Evolutionary conservation across 1,140 invertebrate genomes (phyloP), one percentile per base, ranked within the genome.

Genomic region (Cardiocondyla obscurior): DNA sequence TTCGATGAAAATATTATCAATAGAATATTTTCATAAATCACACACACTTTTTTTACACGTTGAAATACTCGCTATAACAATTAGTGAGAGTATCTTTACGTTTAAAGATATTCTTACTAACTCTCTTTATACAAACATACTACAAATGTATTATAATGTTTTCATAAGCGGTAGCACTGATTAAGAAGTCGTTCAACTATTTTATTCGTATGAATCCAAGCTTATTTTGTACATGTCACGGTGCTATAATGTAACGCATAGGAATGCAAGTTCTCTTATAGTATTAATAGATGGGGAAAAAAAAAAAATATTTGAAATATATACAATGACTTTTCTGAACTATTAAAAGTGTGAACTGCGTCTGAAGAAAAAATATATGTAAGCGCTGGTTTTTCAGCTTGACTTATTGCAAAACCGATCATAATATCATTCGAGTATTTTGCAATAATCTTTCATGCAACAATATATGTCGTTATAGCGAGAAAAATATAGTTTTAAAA

Each of bases 261-360:
- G 86, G 86, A 88, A 88, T 88, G 87, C 79, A 83, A 79, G 46
- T 83, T 62, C 6, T 42, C 36, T 44, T 85, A 85, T 22, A 77
- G 25, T 82, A 77, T 82, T 58, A 33, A 51, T 85, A 57, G 39
- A 76, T 36, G 51, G n/a, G n/a, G n/a, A 36, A 58, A 39, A 44
- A 93, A 91, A 94, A 92, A 90, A 93, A 91, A 92, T 93, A 92
- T 91, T 89, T 89, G 91, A 87, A 67, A 58, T 90, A 89, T 90
- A 44, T 90, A 90, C 89, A 90, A 90, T 87, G 67, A 79, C 33
- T 22, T 42, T 83, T 30, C 77, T 44, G 12, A 53, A 77, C 5
- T 83, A 55, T 77, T 19, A 73, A 58, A 85, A 51, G 28, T 22
- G 51, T 82, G 30, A 87, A 57, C 36, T 33, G 42, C 72, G 16